Evolutionary conservation across 2,113 vertebrate genomes (phyloP), one percentile per base, ranked within the genome.

Genomic region (Chrysochloris asiatica): DNA sequence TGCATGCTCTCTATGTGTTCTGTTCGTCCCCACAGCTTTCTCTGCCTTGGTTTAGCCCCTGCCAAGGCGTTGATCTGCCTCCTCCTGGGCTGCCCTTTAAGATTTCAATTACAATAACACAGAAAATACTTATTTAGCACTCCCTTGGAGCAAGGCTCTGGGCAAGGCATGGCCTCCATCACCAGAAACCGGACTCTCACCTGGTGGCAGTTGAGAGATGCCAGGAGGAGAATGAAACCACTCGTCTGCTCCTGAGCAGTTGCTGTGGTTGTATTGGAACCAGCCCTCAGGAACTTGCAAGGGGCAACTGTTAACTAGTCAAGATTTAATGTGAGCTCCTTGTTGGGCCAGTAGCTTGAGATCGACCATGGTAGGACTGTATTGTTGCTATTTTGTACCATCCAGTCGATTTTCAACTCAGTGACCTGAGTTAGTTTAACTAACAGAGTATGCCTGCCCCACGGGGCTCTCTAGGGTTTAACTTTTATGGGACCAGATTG

Each of bases 101-200:
- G 84, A 90, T 79, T 56, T 28, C 59, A 84, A 14, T 88, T 78
- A 75, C 83, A 61, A 0, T 73, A 36, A 75, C 36, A 30, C 56
- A 36, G 16, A 54, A 63, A 83, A 84, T 93, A 92, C 86, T 89
- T 75, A 67, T 78, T 2, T 26, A 95, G 77, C 36, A 33, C 43
- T 69, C 4, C 43, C 65, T 50, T 86, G 38, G 8, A 28, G 81
- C 45, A 22, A 73, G 6, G 16, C 80, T 79, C 41, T 72, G 75
- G 45, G 24, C 30, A 19, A n/a, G 41, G 83, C 21, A 38, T 78
- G 56, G 14, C 5, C 0, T 78, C 61, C 19, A 0, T 77, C 63
- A 67, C 61, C 9, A 11, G 71, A n/a, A n/a, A n/a, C 30, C 75
- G 52, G 13, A n/a, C n/a, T n/a, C 14, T 26, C 21, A 45, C 54